phyloP scores from a whole-genome alignment of 2,797 vertebrate genomes.

The Tympanoctomys barrerae region DNA sequence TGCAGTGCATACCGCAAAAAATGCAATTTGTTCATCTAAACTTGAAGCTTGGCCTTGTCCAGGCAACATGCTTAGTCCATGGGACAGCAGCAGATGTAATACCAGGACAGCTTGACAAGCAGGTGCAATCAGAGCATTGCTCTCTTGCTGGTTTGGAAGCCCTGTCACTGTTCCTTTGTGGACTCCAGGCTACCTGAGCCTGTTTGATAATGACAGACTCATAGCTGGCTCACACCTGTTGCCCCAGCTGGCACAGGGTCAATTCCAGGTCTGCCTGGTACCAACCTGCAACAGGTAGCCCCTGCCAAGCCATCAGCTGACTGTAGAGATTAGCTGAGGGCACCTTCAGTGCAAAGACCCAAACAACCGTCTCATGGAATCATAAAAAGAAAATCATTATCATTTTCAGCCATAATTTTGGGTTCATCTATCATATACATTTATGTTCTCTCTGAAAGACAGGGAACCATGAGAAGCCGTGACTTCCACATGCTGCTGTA shows the following conservation, averaged over 20 bases:
- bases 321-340: neutral
- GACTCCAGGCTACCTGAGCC: neutral
- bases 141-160: neutral
- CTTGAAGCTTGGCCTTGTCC: neutral
- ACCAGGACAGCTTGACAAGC: neutral
- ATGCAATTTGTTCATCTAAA: neutral
- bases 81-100: neutral
- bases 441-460: neutral
- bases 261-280: neutral
- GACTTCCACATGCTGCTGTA: rapidly evolving
- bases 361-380: neutral
- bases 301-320: neutral
- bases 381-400: neutral
- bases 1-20: neutral
- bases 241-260: neutral
- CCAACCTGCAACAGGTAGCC: neutral
- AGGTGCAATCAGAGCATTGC: neutral
- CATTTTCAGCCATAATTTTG: neutral
- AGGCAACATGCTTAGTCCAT: neutral
- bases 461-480: rapidly evolving
- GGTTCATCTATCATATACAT: too few species aligned
- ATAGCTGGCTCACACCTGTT: neutral
- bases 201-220: neutral
- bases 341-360: neutral
- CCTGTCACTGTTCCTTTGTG: rapidly evolving